These are phyloP conservation scores for Anthonomus grandis DNA, from an alignment of 1,140 invertebrate species.

Conservation along the genomic window DNA sequence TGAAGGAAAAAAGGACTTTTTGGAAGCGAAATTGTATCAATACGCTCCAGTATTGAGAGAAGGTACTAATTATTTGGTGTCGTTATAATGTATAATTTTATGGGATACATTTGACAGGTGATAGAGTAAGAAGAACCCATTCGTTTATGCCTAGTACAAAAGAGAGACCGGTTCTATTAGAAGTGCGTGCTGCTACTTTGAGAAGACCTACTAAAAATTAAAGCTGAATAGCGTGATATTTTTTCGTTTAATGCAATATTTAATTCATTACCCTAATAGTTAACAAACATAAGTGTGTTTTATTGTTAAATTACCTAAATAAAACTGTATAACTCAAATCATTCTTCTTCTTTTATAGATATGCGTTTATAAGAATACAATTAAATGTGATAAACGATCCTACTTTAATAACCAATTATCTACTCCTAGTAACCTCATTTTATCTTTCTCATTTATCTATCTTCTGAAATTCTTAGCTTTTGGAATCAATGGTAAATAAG, in stretches of 20 bases:
- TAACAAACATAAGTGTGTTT: too few species aligned
- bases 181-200: conserved; percentile 40
- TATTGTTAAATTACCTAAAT: too few species aligned
- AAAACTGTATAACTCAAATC: too few species aligned
- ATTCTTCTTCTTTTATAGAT: too few species aligned
- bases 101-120: conserved; percentile 32
- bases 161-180: conserved; percentile 47
- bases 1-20: conserved; percentile 62
- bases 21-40: conserved; percentile 60
- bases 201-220: conserved; percentile 28
- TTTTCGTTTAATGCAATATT: background rate
- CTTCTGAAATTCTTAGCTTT: too few species aligned
- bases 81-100: background rate
- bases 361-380: too few species aligned
- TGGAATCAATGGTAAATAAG: too few species aligned
- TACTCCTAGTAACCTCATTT: too few species aligned
- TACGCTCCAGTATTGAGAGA: conserved; percentile 34
- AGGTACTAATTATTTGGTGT: background rate
- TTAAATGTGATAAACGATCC: too few species aligned
- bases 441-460: too few species aligned
- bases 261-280: too few species aligned
- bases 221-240: background rate
- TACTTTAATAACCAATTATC: too few species aligned
- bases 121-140: conserved; percentile 54
- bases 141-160: conserved; percentile 60